These are phyloP conservation scores for Aleiodes sp. DNA, from an alignment of 1,140 invertebrate genomes.

Conservation along the genomic window DNA sequence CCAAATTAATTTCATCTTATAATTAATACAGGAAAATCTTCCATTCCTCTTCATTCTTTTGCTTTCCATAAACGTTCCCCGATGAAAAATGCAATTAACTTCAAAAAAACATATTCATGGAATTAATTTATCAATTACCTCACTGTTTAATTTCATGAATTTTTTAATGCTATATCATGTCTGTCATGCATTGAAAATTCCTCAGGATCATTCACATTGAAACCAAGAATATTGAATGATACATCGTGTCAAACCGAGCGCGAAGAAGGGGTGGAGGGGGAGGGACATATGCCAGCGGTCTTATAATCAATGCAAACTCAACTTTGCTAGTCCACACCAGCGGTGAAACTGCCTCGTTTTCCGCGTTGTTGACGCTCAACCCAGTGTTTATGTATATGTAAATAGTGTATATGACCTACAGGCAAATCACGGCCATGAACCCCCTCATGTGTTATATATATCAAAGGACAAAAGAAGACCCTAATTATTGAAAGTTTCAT, in stretches of 20 bases:
- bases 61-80: too few relatives aligned
- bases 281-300: conserved; percentile 7
- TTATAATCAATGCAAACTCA: conserved; percentile 7
- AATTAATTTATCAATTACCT: too few relatives aligned
- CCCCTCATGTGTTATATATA: neutral
- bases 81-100: too few relatives aligned
- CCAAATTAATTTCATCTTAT: too few relatives aligned
- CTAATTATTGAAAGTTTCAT: neutral
- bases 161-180: too few relatives aligned
- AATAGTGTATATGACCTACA: conserved; percentile 14
- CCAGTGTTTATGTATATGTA: neutral
- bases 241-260: conserved; percentile 13
- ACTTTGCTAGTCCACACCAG: neutral
- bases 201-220: neutral
- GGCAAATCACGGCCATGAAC: conserved; percentile 2
- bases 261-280: neutral
- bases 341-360: conserved; percentile 7
- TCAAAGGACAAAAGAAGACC: neutral
- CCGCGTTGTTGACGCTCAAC: conserved; percentile 10
- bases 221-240: conserved; percentile 6
- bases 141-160: too few relatives aligned
- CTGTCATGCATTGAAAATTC: neutral
- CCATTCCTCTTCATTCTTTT: too few relatives aligned
- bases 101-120: too few relatives aligned
- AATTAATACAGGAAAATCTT: too few relatives aligned